A percentile compares a stretch with the other conserved stretches of the same genome.
Conservation (phyloP, 2,797 vertebrate genomes). For the Emys orbicularis region DNA sequence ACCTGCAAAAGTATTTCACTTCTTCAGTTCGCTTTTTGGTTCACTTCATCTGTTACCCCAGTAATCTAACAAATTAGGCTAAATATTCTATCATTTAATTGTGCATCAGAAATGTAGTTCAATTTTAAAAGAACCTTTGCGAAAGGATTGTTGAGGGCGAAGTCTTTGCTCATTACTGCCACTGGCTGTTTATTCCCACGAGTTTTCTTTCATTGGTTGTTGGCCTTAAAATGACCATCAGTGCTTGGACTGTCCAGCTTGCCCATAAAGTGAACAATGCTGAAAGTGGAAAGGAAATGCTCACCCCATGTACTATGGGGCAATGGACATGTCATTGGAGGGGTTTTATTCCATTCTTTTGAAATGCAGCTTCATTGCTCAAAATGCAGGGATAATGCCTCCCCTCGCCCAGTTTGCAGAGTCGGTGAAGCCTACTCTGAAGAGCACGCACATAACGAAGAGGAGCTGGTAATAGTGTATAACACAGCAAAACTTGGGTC, state of each 20-base stretch:
- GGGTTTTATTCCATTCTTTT: not conserved
- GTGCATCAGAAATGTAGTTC: not conserved
- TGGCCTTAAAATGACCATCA: not conserved
- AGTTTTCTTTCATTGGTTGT: constrained; percentile 16
- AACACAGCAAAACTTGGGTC: not conserved
- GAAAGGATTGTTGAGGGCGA: not conserved
- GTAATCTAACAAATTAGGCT: not conserved
- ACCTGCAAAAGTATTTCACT: not conserved
- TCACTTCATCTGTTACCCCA: not conserved
- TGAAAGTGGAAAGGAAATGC: not conserved
- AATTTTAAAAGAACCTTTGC: not conserved
- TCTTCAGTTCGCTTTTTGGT: fast-evolving
- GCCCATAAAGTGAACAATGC: not conserved
- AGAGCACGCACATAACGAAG: fast-evolving
- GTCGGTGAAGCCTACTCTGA: not conserved
- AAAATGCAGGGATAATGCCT: not conserved
- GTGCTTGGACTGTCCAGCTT: constrained; percentile 1
- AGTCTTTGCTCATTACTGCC: not conserved
- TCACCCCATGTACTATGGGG: not conserved
- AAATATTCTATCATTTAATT: not conserved
- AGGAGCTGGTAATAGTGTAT: not conserved
- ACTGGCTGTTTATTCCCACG: not conserved
- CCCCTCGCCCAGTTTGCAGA: not conserved
- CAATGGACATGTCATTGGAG: not conserved
- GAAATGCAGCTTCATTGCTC: not conserved